Conservation (phyloP, 37 sponge, comb jelly and placozoan genomes). For the Haliclona indistincta region DNA sequence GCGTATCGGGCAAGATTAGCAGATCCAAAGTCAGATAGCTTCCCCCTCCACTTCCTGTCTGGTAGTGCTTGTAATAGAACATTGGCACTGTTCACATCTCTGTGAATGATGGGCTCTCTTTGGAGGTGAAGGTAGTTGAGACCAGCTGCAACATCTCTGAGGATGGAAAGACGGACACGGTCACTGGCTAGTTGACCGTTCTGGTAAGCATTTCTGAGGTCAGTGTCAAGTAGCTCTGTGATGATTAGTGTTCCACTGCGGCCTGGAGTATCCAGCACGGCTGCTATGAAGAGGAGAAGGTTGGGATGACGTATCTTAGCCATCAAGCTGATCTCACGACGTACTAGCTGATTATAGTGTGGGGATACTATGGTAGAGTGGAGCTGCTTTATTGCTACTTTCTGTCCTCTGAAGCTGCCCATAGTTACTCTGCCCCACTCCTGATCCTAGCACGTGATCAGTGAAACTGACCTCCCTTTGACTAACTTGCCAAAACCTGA, state of each 20-base stretch:
- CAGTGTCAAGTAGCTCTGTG: conserved; percentile 69
- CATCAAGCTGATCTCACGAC: conserved; percentile 53
- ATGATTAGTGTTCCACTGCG: conserved; percentile 58
- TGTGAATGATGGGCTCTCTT: conserved; percentile 74
- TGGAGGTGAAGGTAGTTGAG: conserved; percentile 77
- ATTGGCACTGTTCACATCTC: conserved; percentile 84
- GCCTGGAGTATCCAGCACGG: conserved; percentile 20
- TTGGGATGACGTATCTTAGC: conserved; percentile 61
- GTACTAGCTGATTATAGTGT: conserved; percentile 10
- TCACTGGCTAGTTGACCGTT: neutral
- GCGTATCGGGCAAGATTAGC: conserved; percentile 61
- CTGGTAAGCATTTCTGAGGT: conserved; percentile 51
- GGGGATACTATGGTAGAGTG: neutral
- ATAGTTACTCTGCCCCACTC: conserved; percentile 58
- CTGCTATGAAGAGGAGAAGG: conserved; percentile 68
- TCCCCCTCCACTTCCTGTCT: conserved; percentile 40
- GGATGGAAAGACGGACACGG: conserved; percentile 9
- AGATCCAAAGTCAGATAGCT: conserved; percentile 82
- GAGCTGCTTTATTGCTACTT: conserved; percentile 67
- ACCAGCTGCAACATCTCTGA: conserved; percentile 68
- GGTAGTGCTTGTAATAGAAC: conserved; percentile 48
- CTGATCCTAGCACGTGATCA: no score
- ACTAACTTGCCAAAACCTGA: no score
- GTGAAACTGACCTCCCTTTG: no score
- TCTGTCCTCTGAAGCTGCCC: conserved; percentile 46